Evolutionary conservation across 2,888 invertebrate species (phyloP), one percentile per base, ranked within the genome.

Genomic region (Xylophagus ater): DNA sequence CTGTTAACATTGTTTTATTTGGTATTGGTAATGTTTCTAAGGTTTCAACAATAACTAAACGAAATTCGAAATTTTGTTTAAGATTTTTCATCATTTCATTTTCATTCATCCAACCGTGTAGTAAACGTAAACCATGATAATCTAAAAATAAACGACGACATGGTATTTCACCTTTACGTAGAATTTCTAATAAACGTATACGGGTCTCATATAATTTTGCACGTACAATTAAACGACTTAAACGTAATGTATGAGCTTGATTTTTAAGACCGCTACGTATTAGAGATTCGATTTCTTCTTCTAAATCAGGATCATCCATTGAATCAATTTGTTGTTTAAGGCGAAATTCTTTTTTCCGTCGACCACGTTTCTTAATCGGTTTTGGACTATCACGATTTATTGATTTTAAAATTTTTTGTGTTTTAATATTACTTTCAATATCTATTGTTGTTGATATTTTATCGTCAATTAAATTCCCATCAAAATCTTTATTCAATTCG

Each of bases 81-180:
- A 26, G 7, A 29, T 46, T 38, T 9, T n/a, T n/a, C n/a, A 25
- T 34, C 9, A 23, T 41, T 34, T 45, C 37, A 21, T 33, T 46
- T 54, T 88, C 87, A 41, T 78, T 76, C 76, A 94, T 90, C 82
- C 96, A 96, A 19, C 87, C 88, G 69, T 92, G 89, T 41, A 97
- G 71, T 38, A 97, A 68, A 5, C 87, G 70, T 39, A 96, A 69
- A 0, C 96, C 96, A 55, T 94, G 89, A 65, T 94, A 94, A 68
- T 89, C 89, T 39, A 90, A 73, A 68, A 96, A 94, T 45, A 94
- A 71, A 12, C 89, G 68, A 8, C 85, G 73, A 57, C 88, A 89
- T 0, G 88, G 82, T 52, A 83, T 67, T 58, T 86, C 87, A 0
- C 85, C 85, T 43, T 74, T 76, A 41, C 84, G 75, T 42, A 96